Percentiles rank a stretch among this genome's conserved stretches.
These are phyloP conservation scores for Apis cerana DNA, from an alignment of 1,140 invertebrate genomes.

Conservation along the genomic window DNA sequence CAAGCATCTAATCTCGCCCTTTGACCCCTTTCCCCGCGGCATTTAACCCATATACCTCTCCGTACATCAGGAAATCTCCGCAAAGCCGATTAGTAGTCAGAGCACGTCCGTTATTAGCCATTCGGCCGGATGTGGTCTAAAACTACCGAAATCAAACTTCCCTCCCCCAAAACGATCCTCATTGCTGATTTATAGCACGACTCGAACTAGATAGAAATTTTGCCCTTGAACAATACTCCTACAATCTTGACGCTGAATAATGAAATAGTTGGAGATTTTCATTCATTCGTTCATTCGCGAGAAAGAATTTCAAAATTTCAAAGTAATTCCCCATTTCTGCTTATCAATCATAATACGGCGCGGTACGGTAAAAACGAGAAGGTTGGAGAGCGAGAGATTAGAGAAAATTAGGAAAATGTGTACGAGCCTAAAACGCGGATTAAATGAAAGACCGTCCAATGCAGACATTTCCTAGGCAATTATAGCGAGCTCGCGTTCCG, in stretches of 20 bases:
- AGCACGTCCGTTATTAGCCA: slow-evolving; percentile 75
- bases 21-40: slow-evolving; percentile 19
- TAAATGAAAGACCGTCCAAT: slow-evolving; percentile 2
- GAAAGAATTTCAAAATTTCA: background rate
- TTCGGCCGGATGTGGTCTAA: slow-evolving; percentile 57
- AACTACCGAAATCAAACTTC: slow-evolving; percentile 66
- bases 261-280: background rate
- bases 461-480: no score
- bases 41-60: slow-evolving; percentile 26
- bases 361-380: no score
- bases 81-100: slow-evolving; percentile 69
- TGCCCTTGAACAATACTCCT: background rate
- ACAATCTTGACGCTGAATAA: background rate
- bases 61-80: slow-evolving; percentile 46
- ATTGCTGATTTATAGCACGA: background rate
- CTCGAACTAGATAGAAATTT: background rate
- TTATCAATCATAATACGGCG: background rate
- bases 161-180: slow-evolving; percentile 7
- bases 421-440: background rate
- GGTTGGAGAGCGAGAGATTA: no score
- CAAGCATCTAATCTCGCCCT: slow-evolving; percentile 51
- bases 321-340: background rate
- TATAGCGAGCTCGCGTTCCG: slow-evolving; percentile 1
- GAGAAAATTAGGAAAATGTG: background rate
- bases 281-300: no score